These are phyloP conservation scores for Bactericera cockerelli DNA, from an alignment of 1,140 invertebrate genomes.

Conservation along the genomic window DNA sequence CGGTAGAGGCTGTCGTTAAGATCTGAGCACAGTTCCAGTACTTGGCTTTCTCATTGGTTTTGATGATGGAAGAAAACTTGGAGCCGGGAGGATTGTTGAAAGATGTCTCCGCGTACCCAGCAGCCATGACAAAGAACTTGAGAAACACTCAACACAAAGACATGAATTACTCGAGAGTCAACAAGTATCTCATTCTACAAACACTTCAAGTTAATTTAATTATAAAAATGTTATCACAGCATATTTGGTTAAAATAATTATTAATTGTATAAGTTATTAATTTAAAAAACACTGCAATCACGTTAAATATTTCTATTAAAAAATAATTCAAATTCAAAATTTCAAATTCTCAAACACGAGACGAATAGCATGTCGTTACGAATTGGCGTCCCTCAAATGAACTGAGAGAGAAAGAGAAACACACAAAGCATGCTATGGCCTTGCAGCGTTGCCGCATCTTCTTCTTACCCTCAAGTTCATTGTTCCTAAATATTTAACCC, in stretches of 20 bases:
- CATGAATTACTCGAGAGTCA: too few species aligned
- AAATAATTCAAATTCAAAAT: not conserved
- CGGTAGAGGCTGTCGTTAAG: slow-evolving; percentile 28
- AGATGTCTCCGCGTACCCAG: slow-evolving; percentile 3
- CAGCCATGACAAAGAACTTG: slow-evolving; percentile 2
- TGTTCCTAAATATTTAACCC: too few species aligned
- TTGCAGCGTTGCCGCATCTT: slow-evolving; percentile 3
- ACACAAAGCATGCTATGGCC: not conserved
- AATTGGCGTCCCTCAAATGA: slow-evolving; percentile 2
- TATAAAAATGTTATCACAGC: too few species aligned
- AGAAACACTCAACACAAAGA: too few species aligned
- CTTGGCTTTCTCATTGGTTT: slow-evolving; percentile 10
- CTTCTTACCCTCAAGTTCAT: not conserved
- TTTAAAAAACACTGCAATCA: not conserved
- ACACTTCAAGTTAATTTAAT: too few species aligned
- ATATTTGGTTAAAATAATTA: too few species aligned
- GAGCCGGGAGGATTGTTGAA: not conserved
- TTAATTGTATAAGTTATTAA: too few species aligned
- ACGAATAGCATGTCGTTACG: not conserved
- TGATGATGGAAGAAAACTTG: not conserved
- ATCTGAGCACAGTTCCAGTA: slow-evolving; percentile 16
- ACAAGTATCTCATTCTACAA: too few species aligned
- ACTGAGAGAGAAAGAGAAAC: not conserved
- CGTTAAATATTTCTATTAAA: not conserved
- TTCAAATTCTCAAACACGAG: not conserved